Conservation (phyloP, 2,797 vertebrate genomes). For the Mus spretus region DNA sequence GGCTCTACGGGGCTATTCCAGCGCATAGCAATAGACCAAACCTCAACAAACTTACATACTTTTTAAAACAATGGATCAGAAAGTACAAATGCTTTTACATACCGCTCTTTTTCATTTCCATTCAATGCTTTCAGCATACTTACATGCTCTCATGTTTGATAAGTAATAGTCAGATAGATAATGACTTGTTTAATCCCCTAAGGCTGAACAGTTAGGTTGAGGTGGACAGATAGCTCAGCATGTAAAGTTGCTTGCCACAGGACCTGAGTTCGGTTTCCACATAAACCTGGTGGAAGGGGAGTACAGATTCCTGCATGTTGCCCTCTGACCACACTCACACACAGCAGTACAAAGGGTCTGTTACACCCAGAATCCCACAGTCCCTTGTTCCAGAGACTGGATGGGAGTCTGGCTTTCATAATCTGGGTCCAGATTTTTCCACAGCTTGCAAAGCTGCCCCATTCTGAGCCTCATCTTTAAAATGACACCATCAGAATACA, state of each 20-base stretch:
- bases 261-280: neutral
- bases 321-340: neutral
- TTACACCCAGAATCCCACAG: neutral
- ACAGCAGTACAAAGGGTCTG: neutral
- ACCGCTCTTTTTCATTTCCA: neutral
- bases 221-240: neutral
- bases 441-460: neutral
- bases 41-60: neutral
- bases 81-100: neutral
- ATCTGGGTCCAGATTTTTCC: neutral
- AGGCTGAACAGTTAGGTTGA: neutral
- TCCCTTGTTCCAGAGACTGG: neutral
- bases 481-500: neutral
- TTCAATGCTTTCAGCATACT: neutral
- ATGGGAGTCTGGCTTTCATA: neutral
- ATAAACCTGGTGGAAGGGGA: neutral
- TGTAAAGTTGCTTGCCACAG: neutral
- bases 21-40: neutral
- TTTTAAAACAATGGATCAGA: neutral
- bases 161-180: neutral
- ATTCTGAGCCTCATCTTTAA: neutral
- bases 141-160: neutral
- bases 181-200: neutral
- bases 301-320: neutral
- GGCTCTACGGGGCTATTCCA: neutral